A percentile compares a stretch with the other conserved stretches of the same genome.
phyloP scores from a whole-genome alignment of 2,113 vertebrate species.

The Otis tarda region DNA sequence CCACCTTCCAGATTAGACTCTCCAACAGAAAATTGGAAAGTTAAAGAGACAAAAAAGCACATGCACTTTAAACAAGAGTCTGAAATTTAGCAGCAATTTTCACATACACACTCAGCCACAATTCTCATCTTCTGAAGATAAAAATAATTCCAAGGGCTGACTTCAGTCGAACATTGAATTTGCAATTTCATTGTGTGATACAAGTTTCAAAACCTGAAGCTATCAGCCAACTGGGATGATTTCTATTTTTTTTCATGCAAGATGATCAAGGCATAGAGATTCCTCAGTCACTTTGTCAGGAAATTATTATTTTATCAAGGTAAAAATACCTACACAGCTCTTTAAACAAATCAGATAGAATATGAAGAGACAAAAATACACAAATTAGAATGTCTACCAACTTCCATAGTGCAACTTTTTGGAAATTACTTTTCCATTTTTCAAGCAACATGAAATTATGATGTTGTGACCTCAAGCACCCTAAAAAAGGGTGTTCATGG shows the following conservation, averaged over 20 bases:
- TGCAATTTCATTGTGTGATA: background rate
- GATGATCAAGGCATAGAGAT: background rate
- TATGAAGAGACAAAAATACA: background rate
- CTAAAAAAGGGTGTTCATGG: background rate
- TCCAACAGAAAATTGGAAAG: background rate
- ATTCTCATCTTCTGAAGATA: background rate
- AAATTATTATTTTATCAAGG: background rate
- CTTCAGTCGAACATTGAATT: background rate
- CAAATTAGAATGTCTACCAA: background rate
- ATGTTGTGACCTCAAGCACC: background rate
- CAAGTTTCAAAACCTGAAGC: background rate
- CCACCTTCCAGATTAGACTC: background rate
- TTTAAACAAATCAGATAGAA: background rate
- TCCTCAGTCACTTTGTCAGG: background rate
- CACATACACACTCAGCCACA: background rate
- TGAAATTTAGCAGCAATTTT: background rate
- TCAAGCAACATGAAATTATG: background rate
- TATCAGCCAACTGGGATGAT: background rate
- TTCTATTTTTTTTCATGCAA: background rate
- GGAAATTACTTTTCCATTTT: background rate
- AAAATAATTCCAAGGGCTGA: background rate
- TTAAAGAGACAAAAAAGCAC: background rate
- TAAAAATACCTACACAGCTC: background rate
- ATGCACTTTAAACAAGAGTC: background rate
- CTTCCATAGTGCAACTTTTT: background rate